Percentiles rank a stretch among this genome's conserved stretches.
Conservation (phyloP, 2,113 vertebrate genomes). For the Embiotoca jacksoni region DNA sequence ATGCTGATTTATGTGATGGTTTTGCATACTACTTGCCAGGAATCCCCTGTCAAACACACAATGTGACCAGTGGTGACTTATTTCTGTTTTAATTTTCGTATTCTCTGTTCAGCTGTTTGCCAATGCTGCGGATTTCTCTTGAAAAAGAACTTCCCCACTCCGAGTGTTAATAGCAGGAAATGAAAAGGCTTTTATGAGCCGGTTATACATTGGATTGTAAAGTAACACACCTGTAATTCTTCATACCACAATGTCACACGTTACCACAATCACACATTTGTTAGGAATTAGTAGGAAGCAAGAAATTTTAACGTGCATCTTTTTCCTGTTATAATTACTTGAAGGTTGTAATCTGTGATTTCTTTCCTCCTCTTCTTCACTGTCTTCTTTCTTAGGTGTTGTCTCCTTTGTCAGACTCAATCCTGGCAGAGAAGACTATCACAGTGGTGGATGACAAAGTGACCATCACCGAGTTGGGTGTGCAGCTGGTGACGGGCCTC, state of each 20-base stretch:
- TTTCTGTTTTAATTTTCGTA: constrained; percentile 8
- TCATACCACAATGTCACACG: constrained; percentile 29
- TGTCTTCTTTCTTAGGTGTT: constrained; percentile 85
- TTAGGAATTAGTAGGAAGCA: neutral
- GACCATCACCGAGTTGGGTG: constrained; percentile 91
- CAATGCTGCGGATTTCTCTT: constrained; percentile 60
- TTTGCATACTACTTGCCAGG: constrained; percentile 28
- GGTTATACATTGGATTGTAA: constrained; percentile 33
- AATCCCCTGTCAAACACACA: constrained; percentile 55
- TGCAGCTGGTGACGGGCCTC: constrained; percentile 94
- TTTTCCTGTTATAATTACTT: constrained; percentile 2
- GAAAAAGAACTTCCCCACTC: constrained; percentile 24
- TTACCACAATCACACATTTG: constrained; percentile 22
- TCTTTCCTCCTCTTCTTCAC: neutral
- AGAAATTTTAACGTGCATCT: neutral
- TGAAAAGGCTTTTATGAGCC: constrained; percentile 52
- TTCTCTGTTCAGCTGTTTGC: constrained; percentile 22
- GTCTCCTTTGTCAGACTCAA: constrained; percentile 95
- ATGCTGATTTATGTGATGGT: constrained; percentile 43
- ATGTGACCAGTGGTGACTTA: constrained; percentile 10
- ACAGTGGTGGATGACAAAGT: constrained; percentile 96
- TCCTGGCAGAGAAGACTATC: constrained; percentile 96
- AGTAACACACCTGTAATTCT: constrained; percentile 29
- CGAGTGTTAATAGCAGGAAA: constrained; percentile 53
- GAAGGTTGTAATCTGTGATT: neutral